Evolutionary conservation across 2,113 vertebrate genomes (phyloP).

Genomic region (Andinoacara biseriatus): DNA sequence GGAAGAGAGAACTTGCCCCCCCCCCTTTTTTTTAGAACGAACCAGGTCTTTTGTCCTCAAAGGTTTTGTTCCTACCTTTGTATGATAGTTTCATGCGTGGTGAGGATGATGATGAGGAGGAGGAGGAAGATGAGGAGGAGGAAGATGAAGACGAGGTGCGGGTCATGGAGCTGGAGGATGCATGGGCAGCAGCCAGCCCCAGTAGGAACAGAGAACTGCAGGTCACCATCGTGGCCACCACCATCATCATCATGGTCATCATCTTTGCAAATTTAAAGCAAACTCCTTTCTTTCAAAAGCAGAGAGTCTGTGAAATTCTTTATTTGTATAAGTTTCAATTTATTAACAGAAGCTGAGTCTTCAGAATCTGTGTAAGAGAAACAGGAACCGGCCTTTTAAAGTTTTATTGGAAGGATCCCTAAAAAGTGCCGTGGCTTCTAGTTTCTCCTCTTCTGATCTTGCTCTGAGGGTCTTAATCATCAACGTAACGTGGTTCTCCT

Average conservation of each 20-base stretch:
- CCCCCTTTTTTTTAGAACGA: not conserved
- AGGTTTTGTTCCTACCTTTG: constrained; percentile 72
- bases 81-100: constrained; percentile 81
- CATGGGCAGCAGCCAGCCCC: constrained; percentile 66
- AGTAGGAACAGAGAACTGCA: constrained; percentile 75
- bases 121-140: constrained; percentile 43
- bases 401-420: not conserved
- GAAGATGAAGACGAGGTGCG: constrained; percentile 48
- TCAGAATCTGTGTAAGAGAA: not conserved
- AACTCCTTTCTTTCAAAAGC: constrained; percentile 7
- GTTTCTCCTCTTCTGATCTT: not conserved
- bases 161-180: constrained; percentile 54
- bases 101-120: constrained; percentile 68
- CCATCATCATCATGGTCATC: constrained; percentile 79
- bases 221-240: constrained; percentile 67
- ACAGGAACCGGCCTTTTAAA: not conserved
- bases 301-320: not conserved
- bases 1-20: not conserved
- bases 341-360: not conserved
- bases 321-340: not conserved
- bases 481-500: not conserved
- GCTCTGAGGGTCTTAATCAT: not conserved
- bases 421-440: not conserved
- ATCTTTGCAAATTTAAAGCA: constrained; percentile 33
- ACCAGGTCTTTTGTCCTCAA: not conserved